Percentiles rank a stretch among this genome's conserved stretches.
phyloP scores from a whole-genome alignment of 2,888 invertebrate genomes.

The Muschampia plurimacula region DNA sequence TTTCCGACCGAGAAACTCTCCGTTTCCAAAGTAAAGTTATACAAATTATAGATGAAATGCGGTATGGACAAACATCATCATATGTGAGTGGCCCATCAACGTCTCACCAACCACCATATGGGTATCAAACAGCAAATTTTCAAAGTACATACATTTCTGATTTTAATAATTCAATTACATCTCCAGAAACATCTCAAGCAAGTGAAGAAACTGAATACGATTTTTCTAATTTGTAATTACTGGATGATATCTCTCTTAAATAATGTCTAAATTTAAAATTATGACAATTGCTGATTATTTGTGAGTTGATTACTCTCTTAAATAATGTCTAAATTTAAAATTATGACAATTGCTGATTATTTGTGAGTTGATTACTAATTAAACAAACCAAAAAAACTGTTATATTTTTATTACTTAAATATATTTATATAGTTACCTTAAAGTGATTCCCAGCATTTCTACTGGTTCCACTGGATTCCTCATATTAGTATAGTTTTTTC shows the following conservation, averaged over 20 bases:
- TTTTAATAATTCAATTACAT: conserved; percentile 23
- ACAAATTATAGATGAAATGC: conserved; percentile 49
- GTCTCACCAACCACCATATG: conserved; percentile 37
- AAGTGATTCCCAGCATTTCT: conserved; percentile 51
- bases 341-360: conserved; percentile 9
- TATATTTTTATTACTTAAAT: conserved; percentile 36
- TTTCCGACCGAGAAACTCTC: conserved; percentile 17
- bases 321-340: conserved; percentile 4
- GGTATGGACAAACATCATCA: conserved; percentile 46
- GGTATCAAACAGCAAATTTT: conserved; percentile 47
- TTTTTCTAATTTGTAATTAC: conserved; percentile 9
- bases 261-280: conserved; percentile 4
- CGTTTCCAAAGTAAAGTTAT: conserved; percentile 43
- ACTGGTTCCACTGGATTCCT: conserved; percentile 49
- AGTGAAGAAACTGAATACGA: conserved; percentile 12
- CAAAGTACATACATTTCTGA: conserved; percentile 41
- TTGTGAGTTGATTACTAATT: conserved; percentile 8
- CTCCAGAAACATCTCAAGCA: conserved; percentile 6
- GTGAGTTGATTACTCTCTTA: conserved; percentile 1
- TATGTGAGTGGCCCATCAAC: conserved; percentile 8
- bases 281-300: conserved; percentile 10
- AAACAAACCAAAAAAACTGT: conserved; percentile 4
- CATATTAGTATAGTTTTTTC: conserved; percentile 51
- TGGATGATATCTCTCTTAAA: background rate
- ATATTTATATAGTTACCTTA: conserved; percentile 47